These are phyloP conservation scores for Gryllus longicercus DNA, from an alignment of 2,888 invertebrate genomes.

Conservation along the genomic window DNA sequence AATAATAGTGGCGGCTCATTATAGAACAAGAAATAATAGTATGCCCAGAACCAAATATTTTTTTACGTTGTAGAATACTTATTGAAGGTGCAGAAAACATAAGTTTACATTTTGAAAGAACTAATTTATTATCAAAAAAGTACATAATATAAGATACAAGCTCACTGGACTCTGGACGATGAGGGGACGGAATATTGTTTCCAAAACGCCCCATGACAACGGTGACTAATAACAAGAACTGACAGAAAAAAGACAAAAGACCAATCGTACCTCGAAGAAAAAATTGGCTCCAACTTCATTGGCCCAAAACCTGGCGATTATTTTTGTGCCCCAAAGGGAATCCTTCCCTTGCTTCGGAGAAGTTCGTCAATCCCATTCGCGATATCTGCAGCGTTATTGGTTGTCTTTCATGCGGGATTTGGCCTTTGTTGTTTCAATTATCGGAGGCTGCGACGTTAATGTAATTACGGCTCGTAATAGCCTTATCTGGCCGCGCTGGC, in stretches of 20 bases:
- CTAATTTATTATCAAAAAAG: too few relatives aligned
- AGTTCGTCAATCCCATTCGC: background rate
- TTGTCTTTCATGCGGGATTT: constrained; percentile 9
- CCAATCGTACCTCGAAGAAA: background rate
- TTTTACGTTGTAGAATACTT: too few relatives aligned
- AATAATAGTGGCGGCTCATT: too few relatives aligned
- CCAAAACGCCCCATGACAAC: background rate
- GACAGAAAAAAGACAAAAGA: constrained; percentile 1
- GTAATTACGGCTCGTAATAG: background rate
- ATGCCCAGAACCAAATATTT: too few relatives aligned
- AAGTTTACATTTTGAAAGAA: too few relatives aligned
- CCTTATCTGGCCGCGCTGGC: background rate
- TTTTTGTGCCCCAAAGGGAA: background rate
- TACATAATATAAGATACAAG: too few relatives aligned
- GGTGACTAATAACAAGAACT: background rate
- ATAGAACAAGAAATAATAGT: too few relatives aligned
- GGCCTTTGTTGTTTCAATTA: constrained; percentile 10
- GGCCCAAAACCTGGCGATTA: background rate
- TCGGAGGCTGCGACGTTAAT: background rate
- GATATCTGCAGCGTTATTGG: background rate
- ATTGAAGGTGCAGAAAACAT: too few relatives aligned
- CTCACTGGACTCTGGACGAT: too few relatives aligned
- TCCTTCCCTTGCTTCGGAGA: background rate
- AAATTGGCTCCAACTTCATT: background rate
- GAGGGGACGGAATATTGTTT: too few relatives aligned